Conservation (phyloP, 2,797 vertebrate species). For the Melopsittacus undulatus region DNA sequence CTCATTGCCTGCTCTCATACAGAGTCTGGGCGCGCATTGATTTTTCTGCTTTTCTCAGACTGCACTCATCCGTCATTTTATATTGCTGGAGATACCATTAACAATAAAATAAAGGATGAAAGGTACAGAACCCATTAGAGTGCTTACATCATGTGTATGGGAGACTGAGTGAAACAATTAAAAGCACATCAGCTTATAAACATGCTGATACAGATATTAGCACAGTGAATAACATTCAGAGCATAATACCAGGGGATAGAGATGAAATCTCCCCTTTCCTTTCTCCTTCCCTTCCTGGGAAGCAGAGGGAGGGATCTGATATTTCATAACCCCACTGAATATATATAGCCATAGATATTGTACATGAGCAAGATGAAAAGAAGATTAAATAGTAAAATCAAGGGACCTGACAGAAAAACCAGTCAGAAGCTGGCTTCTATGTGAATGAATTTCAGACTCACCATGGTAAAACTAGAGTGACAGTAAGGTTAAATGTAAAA, state of each 20-base stretch:
- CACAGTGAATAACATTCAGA: slow-evolving; percentile 63
- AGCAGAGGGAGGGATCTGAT: background rate
- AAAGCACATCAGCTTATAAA: slow-evolving; percentile 75
- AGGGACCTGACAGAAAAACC: background rate
- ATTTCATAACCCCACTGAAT: background rate
- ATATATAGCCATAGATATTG: background rate
- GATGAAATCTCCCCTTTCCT: slow-evolving; percentile 48
- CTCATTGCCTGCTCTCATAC: slow-evolving; percentile 40
- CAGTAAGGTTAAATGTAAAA: slow-evolving; percentile 11
- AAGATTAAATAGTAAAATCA: slow-evolving; percentile 47
- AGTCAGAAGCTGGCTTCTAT: background rate
- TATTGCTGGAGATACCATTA: slow-evolving; percentile 79
- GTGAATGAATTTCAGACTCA: slow-evolving; percentile 20
- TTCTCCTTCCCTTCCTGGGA: slow-evolving; percentile 22
- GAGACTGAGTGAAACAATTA: slow-evolving; percentile 75
- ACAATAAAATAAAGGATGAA: slow-evolving; percentile 76
- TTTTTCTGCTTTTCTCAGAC: slow-evolving; percentile 74
- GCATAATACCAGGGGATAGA: slow-evolving; percentile 44
- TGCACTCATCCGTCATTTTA: slow-evolving; percentile 77
- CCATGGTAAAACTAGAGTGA: slow-evolving; percentile 10
- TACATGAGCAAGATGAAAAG: slow-evolving; percentile 27
- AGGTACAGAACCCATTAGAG: slow-evolving; percentile 74
- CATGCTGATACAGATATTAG: slow-evolving; percentile 77
- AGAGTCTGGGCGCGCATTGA: slow-evolving; percentile 75
- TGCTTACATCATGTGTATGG: slow-evolving; percentile 66